Evolutionary conservation across 2,797 vertebrate genomes (phyloP), one percentile per base, ranked within the genome.

Genomic region (Pseudocheirus occidentalis): DNA sequence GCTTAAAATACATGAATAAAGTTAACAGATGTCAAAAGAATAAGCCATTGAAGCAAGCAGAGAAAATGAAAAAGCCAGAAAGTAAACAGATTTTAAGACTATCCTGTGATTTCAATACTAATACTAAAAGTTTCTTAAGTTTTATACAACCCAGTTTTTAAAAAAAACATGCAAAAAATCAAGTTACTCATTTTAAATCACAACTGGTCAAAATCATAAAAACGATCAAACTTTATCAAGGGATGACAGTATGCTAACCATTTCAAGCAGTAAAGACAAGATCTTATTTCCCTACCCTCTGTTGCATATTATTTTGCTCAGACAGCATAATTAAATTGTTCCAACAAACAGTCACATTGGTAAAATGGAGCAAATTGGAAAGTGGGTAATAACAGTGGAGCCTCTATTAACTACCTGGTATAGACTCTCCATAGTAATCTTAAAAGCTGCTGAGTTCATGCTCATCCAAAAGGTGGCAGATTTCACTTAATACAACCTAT

Each of bases 71-170:
- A 40, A 50, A 53, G 62, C 21, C 5, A 53, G 55, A 91, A 24
- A 40, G 12, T 1, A 52, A 90, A 90, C 12, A 40, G 18, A 34
- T 34, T 50, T 56, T 13, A 46, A 58, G 81, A 89, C 87, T 6
- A 52, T 59, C 27, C 40, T n/a, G 3, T 11, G 53, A 40, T 52
- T 62, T 93, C 52, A 34, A 55, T 81, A 59, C 34, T 29, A 58
- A 46, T 0, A 27, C n/a, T 12, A 14, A 50, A 56, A 9, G 12
- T 91, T 50, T 29, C 27, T 0, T 56, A 0, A 46, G 55, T 31
- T 29, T 18, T 24, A 24, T 2, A 29, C 46, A 55, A 3, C 1
- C 7, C 62, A 7, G 4, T 50, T 55, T 5, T 55, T 5, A 31
- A 87, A 55, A 90, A 27, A 24, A n/a, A n/a, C 16, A 24, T 18